These are phyloP conservation scores for Coreoperca whiteheadi DNA, from an alignment of 2,113 vertebrate genomes.

Conservation along the genomic window DNA sequence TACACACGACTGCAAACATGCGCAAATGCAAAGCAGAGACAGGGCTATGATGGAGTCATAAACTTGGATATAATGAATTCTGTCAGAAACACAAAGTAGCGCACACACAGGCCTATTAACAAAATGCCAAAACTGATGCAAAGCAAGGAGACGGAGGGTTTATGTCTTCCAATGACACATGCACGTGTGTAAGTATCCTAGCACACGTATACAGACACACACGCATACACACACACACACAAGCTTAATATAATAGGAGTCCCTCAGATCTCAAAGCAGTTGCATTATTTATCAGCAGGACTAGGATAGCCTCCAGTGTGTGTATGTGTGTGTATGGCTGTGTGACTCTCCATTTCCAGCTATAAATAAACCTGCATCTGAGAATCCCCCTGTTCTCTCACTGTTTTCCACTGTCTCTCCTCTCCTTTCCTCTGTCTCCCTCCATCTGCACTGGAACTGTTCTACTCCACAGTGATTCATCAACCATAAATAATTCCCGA, in stretches of 20 bases:
- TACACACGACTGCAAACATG: slow-evolving; percentile 26
- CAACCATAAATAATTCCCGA: slow-evolving; percentile 30
- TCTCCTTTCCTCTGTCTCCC: slow-evolving; percentile 23
- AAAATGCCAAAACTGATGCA: slow-evolving; percentile 14
- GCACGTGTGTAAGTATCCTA: slow-evolving; percentile 22
- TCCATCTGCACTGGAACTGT: slow-evolving; percentile 34
- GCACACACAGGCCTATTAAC: background rate
- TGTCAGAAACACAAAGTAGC: slow-evolving; percentile 26
- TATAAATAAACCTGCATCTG: slow-evolving; percentile 80
- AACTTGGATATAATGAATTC: slow-evolving; percentile 32
- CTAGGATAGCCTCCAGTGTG: slow-evolving; percentile 72
- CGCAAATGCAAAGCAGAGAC: slow-evolving; percentile 35
- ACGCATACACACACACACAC: slow-evolving; percentile 26
- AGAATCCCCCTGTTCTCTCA: slow-evolving; percentile 65
- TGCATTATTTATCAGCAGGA: slow-evolving; percentile 80
- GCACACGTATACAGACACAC: slow-evolving; percentile 28
- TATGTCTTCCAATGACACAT: slow-evolving; percentile 44
- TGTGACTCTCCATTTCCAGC: slow-evolving; percentile 44
- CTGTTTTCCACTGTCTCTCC: slow-evolving; percentile 32
- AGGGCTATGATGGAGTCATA: slow-evolving; percentile 18
- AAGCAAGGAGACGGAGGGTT: slow-evolving; percentile 1
- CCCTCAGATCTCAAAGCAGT: slow-evolving; percentile 73
- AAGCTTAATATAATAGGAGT: slow-evolving; percentile 69
- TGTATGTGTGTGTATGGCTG: slow-evolving; percentile 25
- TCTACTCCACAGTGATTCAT: slow-evolving; percentile 25